A percentile compares a stretch with the other conserved stretches of the same genome.
Evolutionary conservation across 2,888 invertebrate genomes (phyloP).

Genomic region (Catocala sponsa): DNA sequence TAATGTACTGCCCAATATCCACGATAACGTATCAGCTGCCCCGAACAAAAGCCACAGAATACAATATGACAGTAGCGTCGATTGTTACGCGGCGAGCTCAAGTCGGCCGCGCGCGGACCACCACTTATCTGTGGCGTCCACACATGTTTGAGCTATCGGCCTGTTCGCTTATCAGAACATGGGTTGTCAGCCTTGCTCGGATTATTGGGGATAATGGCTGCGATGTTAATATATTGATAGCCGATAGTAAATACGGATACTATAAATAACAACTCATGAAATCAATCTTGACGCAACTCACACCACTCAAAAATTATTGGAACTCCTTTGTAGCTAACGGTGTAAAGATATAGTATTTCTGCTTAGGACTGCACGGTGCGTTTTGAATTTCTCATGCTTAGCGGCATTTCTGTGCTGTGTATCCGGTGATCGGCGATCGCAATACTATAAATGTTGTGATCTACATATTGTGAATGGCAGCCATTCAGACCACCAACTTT

Average conservation of each 20-base stretch:
- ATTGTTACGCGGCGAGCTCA: slow-evolving; percentile 46
- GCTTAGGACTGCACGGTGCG: slow-evolving; percentile 1
- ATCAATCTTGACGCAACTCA: slow-evolving; percentile 16
- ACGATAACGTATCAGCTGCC: slow-evolving; percentile 70
- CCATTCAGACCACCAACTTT: background rate
- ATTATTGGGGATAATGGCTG: slow-evolving; percentile 72
- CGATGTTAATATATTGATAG: slow-evolving; percentile 63
- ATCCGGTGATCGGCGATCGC: slow-evolving; percentile 3
- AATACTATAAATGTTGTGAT: background rate
- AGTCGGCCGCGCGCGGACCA: slow-evolving; percentile 30
- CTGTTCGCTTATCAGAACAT: slow-evolving; percentile 58
- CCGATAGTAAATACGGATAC: slow-evolving; percentile 51
- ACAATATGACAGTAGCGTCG: slow-evolving; percentile 59
- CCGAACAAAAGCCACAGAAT: slow-evolving; percentile 70
- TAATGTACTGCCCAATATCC: slow-evolving; percentile 77
- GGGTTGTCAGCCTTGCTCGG: slow-evolving; percentile 63
- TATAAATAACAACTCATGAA: slow-evolving; percentile 12
- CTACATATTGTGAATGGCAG: slow-evolving; percentile 1
- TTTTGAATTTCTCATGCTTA: slow-evolving; percentile 4
- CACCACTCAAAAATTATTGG: slow-evolving; percentile 1
- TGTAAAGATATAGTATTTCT: slow-evolving; percentile 8
- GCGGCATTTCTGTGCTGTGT: slow-evolving; percentile 2
- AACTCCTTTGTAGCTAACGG: slow-evolving; percentile 8
- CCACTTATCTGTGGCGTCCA: slow-evolving; percentile 63
- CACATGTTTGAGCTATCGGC: slow-evolving; percentile 59